These are phyloP conservation scores for Pithys albifrons DNA, from an alignment of 2,113 vertebrate species.

Conservation along the genomic window DNA sequence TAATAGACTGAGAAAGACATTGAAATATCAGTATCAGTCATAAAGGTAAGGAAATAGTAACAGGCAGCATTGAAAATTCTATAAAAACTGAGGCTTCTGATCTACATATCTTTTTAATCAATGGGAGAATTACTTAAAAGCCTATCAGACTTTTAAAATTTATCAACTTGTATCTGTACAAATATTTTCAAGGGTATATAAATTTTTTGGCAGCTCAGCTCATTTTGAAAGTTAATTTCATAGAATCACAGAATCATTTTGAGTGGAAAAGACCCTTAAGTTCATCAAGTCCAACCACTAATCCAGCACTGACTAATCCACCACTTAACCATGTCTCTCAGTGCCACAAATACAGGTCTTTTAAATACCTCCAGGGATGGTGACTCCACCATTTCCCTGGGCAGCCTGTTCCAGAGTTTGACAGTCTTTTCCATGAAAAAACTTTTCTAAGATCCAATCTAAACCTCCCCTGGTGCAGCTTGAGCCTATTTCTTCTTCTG, in stretches of 20 bases:
- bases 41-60: neutral
- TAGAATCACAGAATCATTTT: neutral
- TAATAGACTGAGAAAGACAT: neutral
- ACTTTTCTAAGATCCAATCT: neutral
- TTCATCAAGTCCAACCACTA: neutral
- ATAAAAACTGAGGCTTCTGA: neutral
- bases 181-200: neutral
- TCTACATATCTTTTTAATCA: neutral
- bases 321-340: neutral
- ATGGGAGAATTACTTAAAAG: neutral
- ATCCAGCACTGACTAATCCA: neutral
- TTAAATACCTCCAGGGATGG: neutral
- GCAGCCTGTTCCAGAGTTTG: neutral
- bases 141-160: neutral
- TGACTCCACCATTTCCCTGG: neutral
- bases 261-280: neutral
- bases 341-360: rapidly evolving
- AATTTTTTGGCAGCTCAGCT: neutral
- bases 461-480: neutral
- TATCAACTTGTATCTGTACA: neutral
- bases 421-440: neutral
- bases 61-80: neutral
- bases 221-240: neutral
- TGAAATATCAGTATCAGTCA: neutral
- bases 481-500: neutral